phyloP scores from a whole-genome alignment of 1,140 invertebrate species.

The Adoxophyes honmai region DNA sequence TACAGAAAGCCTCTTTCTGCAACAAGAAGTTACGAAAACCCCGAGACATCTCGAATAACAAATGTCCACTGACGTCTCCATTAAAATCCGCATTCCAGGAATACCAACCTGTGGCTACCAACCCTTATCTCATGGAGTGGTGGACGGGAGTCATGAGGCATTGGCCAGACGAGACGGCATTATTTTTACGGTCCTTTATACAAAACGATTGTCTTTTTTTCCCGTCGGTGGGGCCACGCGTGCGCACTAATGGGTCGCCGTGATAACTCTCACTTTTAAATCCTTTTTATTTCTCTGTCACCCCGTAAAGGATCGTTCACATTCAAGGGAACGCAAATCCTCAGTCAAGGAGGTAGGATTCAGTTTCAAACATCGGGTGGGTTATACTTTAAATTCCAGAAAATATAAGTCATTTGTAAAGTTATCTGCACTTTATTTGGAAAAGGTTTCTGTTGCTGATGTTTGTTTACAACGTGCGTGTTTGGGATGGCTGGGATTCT shows the following conservation, averaged over 20 bases:
- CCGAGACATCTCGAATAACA: background rate
- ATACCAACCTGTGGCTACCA: slow-evolving; percentile 2
- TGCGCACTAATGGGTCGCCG: slow-evolving; percentile 68
- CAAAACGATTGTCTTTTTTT: slow-evolving; percentile 36
- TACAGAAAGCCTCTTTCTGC: no score
- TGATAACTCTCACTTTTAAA: slow-evolving; percentile 75
- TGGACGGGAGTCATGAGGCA: slow-evolving; percentile 48
- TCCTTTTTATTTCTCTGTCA: slow-evolving; percentile 68
- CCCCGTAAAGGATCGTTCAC: slow-evolving; percentile 33
- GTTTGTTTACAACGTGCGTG: slow-evolving; percentile 46
- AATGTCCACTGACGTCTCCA: slow-evolving; percentile 11
- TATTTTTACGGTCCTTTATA: slow-evolving; percentile 47
- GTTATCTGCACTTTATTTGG: slow-evolving; percentile 74
- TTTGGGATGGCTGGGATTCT: slow-evolving; percentile 51
- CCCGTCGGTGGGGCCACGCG: slow-evolving; percentile 60
- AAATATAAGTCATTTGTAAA: slow-evolving; percentile 72
- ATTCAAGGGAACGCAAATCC: slow-evolving; percentile 25
- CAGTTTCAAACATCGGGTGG: slow-evolving; percentile 18
- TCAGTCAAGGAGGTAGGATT: slow-evolving; percentile 19
- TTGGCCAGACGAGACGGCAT: slow-evolving; percentile 31
- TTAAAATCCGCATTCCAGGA: slow-evolving; percentile 21
- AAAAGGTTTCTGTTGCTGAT: slow-evolving; percentile 54
- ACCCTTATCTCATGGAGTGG: slow-evolving; percentile 23
- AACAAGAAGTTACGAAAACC: no score
- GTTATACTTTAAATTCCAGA: slow-evolving; percentile 58